phyloP scores from a whole-genome alignment of 1,140 invertebrate species.

The Aphelinus certus region DNA sequence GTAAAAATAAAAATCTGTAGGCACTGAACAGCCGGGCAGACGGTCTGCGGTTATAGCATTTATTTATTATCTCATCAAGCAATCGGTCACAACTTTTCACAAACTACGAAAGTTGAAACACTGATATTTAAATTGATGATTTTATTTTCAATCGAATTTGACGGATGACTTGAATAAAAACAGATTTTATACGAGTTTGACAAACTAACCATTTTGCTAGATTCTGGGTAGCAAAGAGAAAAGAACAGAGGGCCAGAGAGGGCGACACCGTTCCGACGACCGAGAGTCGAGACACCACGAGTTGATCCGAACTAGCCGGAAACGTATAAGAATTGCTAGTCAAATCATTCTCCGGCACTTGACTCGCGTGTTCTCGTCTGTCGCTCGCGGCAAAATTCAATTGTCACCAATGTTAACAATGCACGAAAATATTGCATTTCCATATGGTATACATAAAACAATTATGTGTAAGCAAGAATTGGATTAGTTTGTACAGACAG shows the following conservation, averaged over 20 bases:
- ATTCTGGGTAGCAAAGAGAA: slow-evolving; percentile 18
- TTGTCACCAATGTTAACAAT: no score
- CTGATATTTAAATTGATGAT: neutral
- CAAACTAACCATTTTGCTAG: slow-evolving; percentile 40
- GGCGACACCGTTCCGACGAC: neutral
- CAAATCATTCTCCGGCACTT: no score
- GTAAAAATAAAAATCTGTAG: no score
- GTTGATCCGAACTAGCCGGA: no score
- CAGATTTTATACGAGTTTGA: slow-evolving; percentile 21
- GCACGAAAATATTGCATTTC: no score
- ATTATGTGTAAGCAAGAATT: no score
- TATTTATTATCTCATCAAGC: slow-evolving; percentile 11
- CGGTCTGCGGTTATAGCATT: neutral
- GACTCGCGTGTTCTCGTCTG: no score
- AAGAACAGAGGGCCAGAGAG: neutral
- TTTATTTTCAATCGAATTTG: slow-evolving; percentile 9
- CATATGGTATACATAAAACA: no score
- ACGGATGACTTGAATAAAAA: slow-evolving; percentile 26
- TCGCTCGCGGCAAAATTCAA: no score
- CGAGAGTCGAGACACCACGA: neutral
- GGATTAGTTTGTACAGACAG: no score
- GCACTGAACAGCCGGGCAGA: no score
- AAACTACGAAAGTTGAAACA: neutral
- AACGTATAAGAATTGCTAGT: no score
- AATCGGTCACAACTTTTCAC: neutral